Evolutionary conservation across 2,113 vertebrate species (phyloP), one percentile per base, ranked within the genome.

Genomic region (Pipra filicauda): DNA sequence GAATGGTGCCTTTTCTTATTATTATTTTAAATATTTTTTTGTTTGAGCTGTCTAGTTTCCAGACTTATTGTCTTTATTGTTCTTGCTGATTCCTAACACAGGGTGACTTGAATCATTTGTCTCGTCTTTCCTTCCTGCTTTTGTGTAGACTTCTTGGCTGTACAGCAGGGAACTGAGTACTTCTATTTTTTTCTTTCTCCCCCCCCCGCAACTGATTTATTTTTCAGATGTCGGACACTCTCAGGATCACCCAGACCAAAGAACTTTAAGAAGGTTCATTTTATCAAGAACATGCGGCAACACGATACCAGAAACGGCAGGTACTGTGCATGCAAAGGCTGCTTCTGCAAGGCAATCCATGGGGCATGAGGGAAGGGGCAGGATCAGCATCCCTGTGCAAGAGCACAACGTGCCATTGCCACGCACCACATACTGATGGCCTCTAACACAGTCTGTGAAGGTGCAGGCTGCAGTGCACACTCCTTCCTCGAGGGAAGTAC

Each of bases 191-290:
- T 88, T 37, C 12, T 57, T 18, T 27, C 6, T 58, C 30, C 24
- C 11, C 20, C 8, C 21, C 62, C 52, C 8, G n/a, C 48, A 87
- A 83, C 66, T 59, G 91, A 89, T 96, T 94, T 97, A 37, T 97
- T 97, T 97, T 98, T 97, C 97, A 99, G 99, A 98, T 99, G 99
- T 97, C 98, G 99, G 95, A 99, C 99, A 96, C 98, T 99, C 96
- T 99, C 99, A 88, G 99, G 99, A 98, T 99, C 99, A 85, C 99
- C 99, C 88, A 99, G 99, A 99, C 99, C 99, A 99, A 99, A 99
- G 99, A 99, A 98, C 98, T 99, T 99, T 91, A 99, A 99, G 98
- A 99, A 99, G 98, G 98, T 99, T 97, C 99, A 99, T 98, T 99
- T 99, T 97, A 99, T 99, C 98, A 99, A 99, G 98, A 99, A 99